A percentile compares a stretch with the other conserved stretches of the same genome.
These are phyloP conservation scores for Helogale parvula DNA, from an alignment of 2,113 vertebrate species.

Conservation along the genomic window DNA sequence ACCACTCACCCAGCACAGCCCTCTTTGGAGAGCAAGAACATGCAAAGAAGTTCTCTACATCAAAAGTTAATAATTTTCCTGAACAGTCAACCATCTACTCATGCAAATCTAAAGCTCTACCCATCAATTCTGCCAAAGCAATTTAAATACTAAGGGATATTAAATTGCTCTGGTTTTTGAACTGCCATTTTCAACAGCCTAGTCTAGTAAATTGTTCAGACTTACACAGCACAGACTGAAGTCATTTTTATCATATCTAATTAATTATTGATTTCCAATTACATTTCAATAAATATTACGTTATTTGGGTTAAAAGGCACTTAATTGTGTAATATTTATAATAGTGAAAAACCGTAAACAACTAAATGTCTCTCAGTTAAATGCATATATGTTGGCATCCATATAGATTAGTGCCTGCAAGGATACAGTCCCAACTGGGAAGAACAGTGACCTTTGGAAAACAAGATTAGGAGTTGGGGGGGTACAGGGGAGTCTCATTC, in stretches of 20 bases:
- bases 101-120: conserved; percentile 31
- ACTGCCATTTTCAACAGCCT: neutral
- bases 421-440: neutral
- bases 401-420: neutral
- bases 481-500: neutral
- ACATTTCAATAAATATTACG: neutral
- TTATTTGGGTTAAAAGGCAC: neutral
- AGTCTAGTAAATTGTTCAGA: conserved; percentile 22
- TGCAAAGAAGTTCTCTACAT: conserved; percentile 15
- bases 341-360: neutral
- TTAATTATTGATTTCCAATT: conserved; percentile 45
- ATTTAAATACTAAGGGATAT: conserved; percentile 1
- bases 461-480: neutral
- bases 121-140: neutral
- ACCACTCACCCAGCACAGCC: neutral
- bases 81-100: neutral
- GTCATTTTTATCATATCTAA: conserved; percentile 7
- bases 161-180: conserved; percentile 55
- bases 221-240: neutral
- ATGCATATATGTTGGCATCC: neutral
- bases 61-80: neutral
- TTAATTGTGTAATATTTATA: neutral
- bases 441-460: neutral
- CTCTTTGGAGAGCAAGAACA: neutral
- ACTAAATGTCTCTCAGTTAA: neutral